phyloP scores from a whole-genome alignment of 2,113 vertebrate genomes.

The Phrynocephalus versicolor region DNA sequence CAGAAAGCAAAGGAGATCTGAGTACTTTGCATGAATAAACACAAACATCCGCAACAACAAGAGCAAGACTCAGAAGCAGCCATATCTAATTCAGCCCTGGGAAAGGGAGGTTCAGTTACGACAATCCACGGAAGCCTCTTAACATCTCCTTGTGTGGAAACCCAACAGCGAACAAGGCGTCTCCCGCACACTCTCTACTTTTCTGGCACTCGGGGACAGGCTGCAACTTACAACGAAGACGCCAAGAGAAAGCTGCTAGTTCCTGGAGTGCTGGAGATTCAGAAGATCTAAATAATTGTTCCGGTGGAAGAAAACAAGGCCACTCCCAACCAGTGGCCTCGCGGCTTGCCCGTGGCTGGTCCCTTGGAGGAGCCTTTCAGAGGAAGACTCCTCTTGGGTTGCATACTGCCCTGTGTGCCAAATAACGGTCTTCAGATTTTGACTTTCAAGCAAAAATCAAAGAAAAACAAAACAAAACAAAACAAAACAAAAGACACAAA shows the following conservation, averaged over 20 bases:
- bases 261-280: rapidly evolving
- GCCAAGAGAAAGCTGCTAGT: neutral
- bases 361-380: rapidly evolving
- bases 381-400: rapidly evolving
- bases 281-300: rapidly evolving
- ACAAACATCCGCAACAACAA: neutral
- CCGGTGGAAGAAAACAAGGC: rapidly evolving
- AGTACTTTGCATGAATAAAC: neutral
- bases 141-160: neutral
- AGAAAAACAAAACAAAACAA: too few relatives aligned
- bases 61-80: too few relatives aligned
- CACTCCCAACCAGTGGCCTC: neutral
- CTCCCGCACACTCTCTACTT: neutral
- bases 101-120: neutral
- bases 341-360: rapidly evolving
- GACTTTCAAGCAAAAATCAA: too few relatives aligned
- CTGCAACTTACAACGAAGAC: neutral
- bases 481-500: too few relatives aligned
- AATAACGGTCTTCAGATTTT: rapidly evolving
- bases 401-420: rapidly evolving
- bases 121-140: neutral
- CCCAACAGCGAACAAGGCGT: too few relatives aligned
- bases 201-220: neutral
- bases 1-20: neutral
- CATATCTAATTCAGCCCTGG: neutral